Evolutionary conservation across 2,113 vertebrate species (phyloP).

Genomic region (Vulpes lagopus): DNA sequence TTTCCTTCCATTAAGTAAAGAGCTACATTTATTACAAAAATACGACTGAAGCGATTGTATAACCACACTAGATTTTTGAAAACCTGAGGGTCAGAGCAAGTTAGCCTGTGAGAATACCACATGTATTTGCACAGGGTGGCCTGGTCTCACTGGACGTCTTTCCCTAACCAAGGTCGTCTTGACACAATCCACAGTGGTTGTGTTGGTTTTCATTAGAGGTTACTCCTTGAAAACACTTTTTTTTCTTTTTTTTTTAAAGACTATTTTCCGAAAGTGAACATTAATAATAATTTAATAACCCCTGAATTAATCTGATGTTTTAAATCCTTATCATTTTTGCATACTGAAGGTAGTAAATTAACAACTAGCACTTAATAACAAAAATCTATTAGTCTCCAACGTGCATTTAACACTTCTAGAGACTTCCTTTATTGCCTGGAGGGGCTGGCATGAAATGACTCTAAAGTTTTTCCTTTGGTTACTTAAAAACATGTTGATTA

Average conservation of each 20-base stretch:
- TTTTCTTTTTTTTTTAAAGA: background rate
- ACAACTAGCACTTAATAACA: background rate
- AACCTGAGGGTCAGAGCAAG: background rate
- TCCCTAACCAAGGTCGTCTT: background rate
- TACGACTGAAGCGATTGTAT: background rate
- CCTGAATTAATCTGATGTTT: background rate
- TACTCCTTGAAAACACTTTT: background rate
- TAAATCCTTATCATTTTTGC: slow-evolving; percentile 39
- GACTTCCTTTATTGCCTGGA: background rate
- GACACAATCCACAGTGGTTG: background rate
- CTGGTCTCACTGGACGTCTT: background rate
- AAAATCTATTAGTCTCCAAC: background rate
- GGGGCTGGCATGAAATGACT: background rate
- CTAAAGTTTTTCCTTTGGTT: background rate
- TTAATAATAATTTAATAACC: background rate
- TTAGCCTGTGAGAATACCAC: background rate
- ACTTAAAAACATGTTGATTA: background rate
- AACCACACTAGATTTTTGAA: background rate
- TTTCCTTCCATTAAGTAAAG: slow-evolving; percentile 53
- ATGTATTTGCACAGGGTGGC: background rate
- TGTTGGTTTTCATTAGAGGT: background rate
- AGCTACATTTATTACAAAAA: slow-evolving; percentile 23
- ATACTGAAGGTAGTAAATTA: background rate
- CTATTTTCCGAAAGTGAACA: background rate
- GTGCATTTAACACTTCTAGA: background rate